Conservation (phyloP, 1,140 invertebrate species). For the Sitophilus oryzae region DNA sequence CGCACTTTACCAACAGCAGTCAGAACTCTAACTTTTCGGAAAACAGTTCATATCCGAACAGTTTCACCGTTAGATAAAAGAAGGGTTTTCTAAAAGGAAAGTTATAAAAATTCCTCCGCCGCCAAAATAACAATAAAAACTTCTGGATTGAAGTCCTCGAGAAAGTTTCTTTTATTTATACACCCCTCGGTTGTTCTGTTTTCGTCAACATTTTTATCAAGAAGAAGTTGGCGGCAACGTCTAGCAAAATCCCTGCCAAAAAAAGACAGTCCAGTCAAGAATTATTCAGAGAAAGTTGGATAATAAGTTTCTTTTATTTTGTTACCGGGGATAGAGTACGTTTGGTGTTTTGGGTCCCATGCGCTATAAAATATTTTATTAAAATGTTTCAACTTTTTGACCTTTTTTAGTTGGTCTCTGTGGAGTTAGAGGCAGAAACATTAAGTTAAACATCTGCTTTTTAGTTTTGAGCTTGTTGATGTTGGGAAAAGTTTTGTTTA, state of each 20-base stretch:
- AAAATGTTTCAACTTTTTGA: constrained; percentile 2
- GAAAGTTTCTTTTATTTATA: constrained; percentile 10
- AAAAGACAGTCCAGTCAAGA: not conserved
- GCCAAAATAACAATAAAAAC: constrained; percentile 8
- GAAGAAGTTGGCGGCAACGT: not conserved
- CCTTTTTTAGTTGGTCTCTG: no score
- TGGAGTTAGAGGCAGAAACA: no score
- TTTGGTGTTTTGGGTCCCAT: not conserved
- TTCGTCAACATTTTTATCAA: constrained; percentile 10
- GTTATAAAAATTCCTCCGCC: constrained; percentile 6
- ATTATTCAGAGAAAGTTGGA: constrained; percentile 7
- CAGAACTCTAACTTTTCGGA: no score
- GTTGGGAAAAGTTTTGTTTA: no score
- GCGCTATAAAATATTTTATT: constrained; percentile 9
- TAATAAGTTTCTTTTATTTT: constrained; percentile 11
- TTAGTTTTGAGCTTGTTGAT: no score
- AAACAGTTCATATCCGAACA: not conserved
- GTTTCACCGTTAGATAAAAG: not conserved
- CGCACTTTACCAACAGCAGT: no score
- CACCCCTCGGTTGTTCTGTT: constrained; percentile 10
- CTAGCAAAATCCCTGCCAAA: not conserved
- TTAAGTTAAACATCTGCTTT: no score
- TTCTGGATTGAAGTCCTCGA: constrained; percentile 4
- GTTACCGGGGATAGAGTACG: not conserved
- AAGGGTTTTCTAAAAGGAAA: not conserved